Evolutionary conservation across 1,140 invertebrate species (phyloP).

Genomic region (Oryctes rhinoceros): DNA sequence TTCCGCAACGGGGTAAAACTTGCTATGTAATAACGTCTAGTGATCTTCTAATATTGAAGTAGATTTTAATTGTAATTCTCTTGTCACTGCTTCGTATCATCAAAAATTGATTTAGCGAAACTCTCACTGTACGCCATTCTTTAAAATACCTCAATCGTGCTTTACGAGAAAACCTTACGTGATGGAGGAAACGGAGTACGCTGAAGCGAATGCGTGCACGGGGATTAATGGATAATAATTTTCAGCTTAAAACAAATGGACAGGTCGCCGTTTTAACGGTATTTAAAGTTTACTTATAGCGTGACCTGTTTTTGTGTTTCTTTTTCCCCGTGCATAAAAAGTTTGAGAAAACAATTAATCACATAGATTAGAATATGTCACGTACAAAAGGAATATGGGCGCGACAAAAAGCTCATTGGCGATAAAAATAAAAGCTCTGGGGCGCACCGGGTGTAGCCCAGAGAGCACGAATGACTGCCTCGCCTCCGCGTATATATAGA

Average conservation of each 20-base stretch:
- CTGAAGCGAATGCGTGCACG: background rate
- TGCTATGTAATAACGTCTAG: too few relatives aligned
- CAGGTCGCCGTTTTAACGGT: background rate
- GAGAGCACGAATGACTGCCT: conserved; percentile 9
- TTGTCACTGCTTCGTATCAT: too few relatives aligned
- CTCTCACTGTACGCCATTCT: too few relatives aligned
- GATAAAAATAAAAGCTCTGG: conserved; percentile 35
- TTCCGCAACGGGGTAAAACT: too few relatives aligned
- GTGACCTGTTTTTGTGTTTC: conserved; percentile 1
- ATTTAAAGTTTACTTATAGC: conserved; percentile 6
- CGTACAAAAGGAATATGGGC: conserved; percentile 40
- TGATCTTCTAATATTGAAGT: too few relatives aligned
- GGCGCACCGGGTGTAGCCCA: conserved; percentile 21
- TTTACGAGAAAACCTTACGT: too few relatives aligned
- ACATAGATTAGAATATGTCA: conserved; percentile 41
- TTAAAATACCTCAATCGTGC: too few relatives aligned
- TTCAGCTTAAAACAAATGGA: background rate
- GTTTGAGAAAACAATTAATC: conserved; percentile 42
- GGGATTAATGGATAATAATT: background rate
- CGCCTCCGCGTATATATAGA: conserved; percentile 3
- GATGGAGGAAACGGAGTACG: too few relatives aligned
- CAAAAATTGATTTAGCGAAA: too few relatives aligned
- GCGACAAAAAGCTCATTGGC: conserved; percentile 29
- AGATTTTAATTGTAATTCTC: too few relatives aligned
- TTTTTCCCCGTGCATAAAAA: conserved; percentile 19